Percentiles rank a stretch among this genome's conserved stretches.
Evolutionary conservation across 2,797 vertebrate genomes (phyloP).

Genomic region (Ptychobarbus kaznakovi): DNA sequence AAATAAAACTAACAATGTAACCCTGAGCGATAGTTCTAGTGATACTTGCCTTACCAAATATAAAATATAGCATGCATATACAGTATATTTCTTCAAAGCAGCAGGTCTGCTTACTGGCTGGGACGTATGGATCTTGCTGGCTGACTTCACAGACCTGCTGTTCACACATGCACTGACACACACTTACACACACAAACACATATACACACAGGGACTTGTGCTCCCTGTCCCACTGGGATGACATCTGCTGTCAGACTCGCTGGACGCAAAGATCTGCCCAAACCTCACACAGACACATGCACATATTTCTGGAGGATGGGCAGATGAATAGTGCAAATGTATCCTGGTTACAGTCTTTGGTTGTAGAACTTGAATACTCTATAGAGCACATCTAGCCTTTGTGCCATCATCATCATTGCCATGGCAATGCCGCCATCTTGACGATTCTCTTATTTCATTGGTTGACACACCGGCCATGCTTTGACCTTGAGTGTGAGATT

Average conservation of each 20-base stretch:
- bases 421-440: slow-evolving; percentile 38
- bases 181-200: slow-evolving; percentile 56
- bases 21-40: neutral
- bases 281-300: slow-evolving; percentile 26
- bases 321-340: slow-evolving; percentile 13
- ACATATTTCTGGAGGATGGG: slow-evolving; percentile 29
- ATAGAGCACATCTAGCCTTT: slow-evolving; percentile 27
- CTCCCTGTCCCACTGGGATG: slow-evolving; percentile 78
- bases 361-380: slow-evolving; percentile 18
- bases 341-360: slow-evolving; percentile 16
- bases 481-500: slow-evolving; percentile 37
- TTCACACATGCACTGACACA: slow-evolving; percentile 49
- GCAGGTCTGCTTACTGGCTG: slow-evolving; percentile 25
- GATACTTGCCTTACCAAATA: neutral
- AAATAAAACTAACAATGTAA: neutral
- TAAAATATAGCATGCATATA: neutral
- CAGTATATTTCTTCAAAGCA: slow-evolving; percentile 29
- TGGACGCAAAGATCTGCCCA: slow-evolving; percentile 53
- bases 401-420: slow-evolving; percentile 26
- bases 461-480: slow-evolving; percentile 13
- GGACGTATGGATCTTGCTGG: slow-evolving; percentile 51
- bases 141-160: slow-evolving; percentile 44
- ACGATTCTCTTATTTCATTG: slow-evolving; percentile 28
- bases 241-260: slow-evolving; percentile 79
- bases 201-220: slow-evolving; percentile 69